These are phyloP conservation scores for Dryobotodes eremita DNA, from an alignment of 2,888 invertebrate genomes.

Conservation along the genomic window DNA sequence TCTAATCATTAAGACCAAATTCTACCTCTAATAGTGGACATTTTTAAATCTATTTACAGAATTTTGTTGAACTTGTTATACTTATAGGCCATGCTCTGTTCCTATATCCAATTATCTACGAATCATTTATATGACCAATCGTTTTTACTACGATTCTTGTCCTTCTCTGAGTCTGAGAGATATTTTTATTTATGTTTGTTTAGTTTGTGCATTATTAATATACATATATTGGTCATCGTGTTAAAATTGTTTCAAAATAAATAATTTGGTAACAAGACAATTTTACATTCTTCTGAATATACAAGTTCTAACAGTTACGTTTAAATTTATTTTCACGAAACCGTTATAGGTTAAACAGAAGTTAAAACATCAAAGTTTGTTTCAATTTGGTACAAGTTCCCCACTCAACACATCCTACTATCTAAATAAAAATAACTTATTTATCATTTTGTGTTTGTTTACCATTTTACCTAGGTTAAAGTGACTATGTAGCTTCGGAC, in stretches of 20 bases:
- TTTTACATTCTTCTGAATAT: neutral
- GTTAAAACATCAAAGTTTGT: neutral
- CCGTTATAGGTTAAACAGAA: neutral
- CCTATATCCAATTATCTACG: neutral
- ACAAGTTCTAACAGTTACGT: neutral
- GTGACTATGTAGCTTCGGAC: no score
- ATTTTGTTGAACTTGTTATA: neutral
- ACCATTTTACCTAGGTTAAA: no score
- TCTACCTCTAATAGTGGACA: slow-evolving; percentile 24
- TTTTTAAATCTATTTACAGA: slow-evolving; percentile 3
- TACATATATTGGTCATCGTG: no score
- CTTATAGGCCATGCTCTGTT: neutral
- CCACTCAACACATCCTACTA: neutral
- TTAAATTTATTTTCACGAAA: neutral
- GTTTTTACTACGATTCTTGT: neutral
- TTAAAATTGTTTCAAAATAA: neutral
- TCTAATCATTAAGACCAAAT: slow-evolving; percentile 46
- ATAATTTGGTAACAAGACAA: neutral
- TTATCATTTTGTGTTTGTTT: neutral
- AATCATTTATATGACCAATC: neutral
- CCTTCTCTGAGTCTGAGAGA: neutral
- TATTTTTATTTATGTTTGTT: neutral
- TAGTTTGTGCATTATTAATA: neutral
- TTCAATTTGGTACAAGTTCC: no score
- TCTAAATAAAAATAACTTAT: neutral